Percentiles rank a stretch among this genome's conserved stretches.
phyloP scores from a whole-genome alignment of 2,797 vertebrate genomes.

The Pantherophis vulpinus region DNA sequence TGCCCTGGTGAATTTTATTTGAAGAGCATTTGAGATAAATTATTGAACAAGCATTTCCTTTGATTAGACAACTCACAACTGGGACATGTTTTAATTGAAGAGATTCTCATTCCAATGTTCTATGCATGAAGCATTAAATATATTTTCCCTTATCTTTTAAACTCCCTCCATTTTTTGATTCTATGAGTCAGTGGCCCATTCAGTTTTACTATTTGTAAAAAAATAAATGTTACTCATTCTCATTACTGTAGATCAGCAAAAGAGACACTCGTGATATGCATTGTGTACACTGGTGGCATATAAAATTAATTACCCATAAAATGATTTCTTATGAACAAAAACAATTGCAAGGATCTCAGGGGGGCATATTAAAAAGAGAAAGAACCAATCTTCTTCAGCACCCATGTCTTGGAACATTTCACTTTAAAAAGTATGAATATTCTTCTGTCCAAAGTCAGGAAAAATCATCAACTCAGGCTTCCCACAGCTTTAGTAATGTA shows the following conservation, averaged over 20 bases:
- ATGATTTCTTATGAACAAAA: neutral
- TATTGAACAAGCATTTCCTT: neutral
- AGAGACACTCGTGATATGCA: neutral
- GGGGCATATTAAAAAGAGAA: neutral
- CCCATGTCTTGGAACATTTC: neutral
- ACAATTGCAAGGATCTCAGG: neutral
- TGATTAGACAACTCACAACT: neutral
- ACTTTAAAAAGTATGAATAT: neutral
- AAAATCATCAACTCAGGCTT: neutral
- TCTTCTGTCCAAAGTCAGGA: neutral
- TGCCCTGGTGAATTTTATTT: neutral
- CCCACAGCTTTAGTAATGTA: neutral
- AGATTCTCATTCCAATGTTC: neutral
- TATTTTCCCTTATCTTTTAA: neutral
- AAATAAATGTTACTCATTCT: neutral
- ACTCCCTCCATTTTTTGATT: neutral
- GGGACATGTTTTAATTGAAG: neutral
- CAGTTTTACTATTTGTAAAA: slow-evolving; percentile 5
- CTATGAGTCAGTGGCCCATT: neutral
- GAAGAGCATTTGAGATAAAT: neutral
- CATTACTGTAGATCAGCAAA: neutral
- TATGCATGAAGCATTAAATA: neutral
- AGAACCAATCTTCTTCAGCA: neutral
- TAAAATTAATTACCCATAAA: slow-evolving; percentile 28
- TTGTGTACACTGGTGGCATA: neutral